Base-by-base conservation (phyloP, 2,797 vertebrate genomes). In the Tinamus major region DNA sequence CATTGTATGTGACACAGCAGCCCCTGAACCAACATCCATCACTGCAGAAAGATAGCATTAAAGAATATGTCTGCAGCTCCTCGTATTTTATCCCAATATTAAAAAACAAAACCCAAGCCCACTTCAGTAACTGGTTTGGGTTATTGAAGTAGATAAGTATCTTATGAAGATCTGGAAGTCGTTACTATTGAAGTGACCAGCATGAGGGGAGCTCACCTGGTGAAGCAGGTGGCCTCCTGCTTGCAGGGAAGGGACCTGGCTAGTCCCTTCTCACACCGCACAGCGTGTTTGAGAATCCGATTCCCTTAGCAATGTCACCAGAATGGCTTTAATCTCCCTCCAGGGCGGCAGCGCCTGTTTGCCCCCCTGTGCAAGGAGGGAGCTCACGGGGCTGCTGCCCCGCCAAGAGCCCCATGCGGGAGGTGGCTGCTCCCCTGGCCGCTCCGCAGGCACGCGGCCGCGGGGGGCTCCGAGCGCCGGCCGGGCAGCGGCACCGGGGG, bases 91-190 rank as follows among this genome's bases (percentile, higher is more conserved):
- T 79, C 70, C 48, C 55, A 62, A 64, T 85, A 87, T 79, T 90
- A 44, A 79, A 83, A 78, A 49, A 41, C 12, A 62, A 13, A 29
- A 35, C 11, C 23, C 4, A 27, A 9, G 13, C 20, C 64, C 63
- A 71, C 62, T 88, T 82, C 31, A 74, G 39, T 61, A 69, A 58
- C 23, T 56, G 9, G 64, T 90, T 78, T 15, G 72, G 21, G 71
- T 96, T 96, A 92, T 93, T 96, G 67, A 85, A 92, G 74, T 87
- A 79, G 89, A 93, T 88, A 93, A 90, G n/a, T 78, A 79, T 68
- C 72, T 80, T 75, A 41, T 13, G 46, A 79, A 46, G 79, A 44
- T 68, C 74, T 78, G 74, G 49, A 64, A 75, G 75, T 69, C 1
- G 10, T 88, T 89, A 87, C 44, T 82, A 94, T 62, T 9, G 31